A percentile compares a stretch with the other conserved stretches of the same genome.
Evolutionary conservation across 2,888 invertebrate species (phyloP).

Genomic region (Synanthedon formicaeformis): DNA sequence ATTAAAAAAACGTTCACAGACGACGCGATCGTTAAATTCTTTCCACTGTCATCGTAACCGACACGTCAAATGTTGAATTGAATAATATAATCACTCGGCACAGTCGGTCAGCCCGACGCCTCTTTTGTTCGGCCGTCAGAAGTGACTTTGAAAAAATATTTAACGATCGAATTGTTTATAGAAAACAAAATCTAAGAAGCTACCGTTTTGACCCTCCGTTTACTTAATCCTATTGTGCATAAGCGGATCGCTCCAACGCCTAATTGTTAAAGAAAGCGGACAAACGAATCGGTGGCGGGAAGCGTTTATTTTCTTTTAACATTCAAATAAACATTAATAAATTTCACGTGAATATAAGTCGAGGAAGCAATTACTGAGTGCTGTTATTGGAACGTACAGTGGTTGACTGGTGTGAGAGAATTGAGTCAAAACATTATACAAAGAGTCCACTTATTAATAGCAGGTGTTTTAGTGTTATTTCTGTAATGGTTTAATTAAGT

Average conservation of each 20-base stretch:
- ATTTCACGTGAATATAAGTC: slow-evolving; percentile 19
- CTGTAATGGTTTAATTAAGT: no score
- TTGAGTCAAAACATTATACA: not conserved
- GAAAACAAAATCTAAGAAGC: slow-evolving; percentile 60
- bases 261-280: slow-evolving; percentile 38
- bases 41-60: slow-evolving; percentile 6
- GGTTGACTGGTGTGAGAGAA: not conserved
- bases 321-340: slow-evolving; percentile 58
- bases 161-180: slow-evolving; percentile 59
- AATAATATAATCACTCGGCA: slow-evolving; percentile 19
- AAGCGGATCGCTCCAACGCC: slow-evolving; percentile 48
- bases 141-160: slow-evolving; percentile 29
- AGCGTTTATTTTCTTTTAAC: slow-evolving; percentile 23
- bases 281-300: slow-evolving; percentile 18
- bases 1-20: no score
- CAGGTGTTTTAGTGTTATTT: no score
- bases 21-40: no score
- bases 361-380: slow-evolving; percentile 30
- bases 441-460: no score
- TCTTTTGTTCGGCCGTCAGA: slow-evolving; percentile 33
- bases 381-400: slow-evolving; percentile 23
- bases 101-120: slow-evolving; percentile 13
- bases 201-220: slow-evolving; percentile 50
- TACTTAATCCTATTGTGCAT: slow-evolving; percentile 54
- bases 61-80: not conserved